phyloP scores from a whole-genome alignment of 1,140 invertebrate species.

The Drosophila biarmipes region DNA sequence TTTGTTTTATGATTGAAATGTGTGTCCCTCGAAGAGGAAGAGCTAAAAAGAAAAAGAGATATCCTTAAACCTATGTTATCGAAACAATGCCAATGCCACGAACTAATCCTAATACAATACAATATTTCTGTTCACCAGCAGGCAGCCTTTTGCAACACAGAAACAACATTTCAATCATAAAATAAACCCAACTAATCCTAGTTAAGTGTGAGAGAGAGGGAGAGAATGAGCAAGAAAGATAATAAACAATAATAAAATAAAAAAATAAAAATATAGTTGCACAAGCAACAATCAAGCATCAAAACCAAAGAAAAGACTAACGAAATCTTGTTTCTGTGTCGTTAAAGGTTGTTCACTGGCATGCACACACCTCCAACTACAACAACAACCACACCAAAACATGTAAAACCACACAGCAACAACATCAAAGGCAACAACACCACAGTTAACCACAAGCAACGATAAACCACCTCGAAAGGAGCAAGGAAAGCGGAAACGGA shows the following conservation, averaged over 20 bases:
- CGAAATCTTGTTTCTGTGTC: slow-evolving; percentile 85
- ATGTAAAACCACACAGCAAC: slow-evolving; percentile 62
- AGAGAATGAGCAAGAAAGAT: slow-evolving; percentile 21
- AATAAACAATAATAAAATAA: slow-evolving; percentile 13
- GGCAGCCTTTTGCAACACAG: slow-evolving; percentile 84
- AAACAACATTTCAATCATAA: slow-evolving; percentile 85
- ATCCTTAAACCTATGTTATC: slow-evolving; percentile 31
- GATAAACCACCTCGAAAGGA: slow-evolving; percentile 31
- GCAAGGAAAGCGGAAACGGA: slow-evolving; percentile 45
- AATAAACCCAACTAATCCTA: slow-evolving; percentile 55
- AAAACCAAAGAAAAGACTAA: slow-evolving; percentile 69
- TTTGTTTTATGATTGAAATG: slow-evolving; percentile 85
- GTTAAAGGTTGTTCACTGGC: slow-evolving; percentile 85
- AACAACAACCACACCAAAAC: slow-evolving; percentile 69
- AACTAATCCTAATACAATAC: slow-evolving; percentile 73
- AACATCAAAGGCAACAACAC: slow-evolving; percentile 28
- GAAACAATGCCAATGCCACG: slow-evolving; percentile 35
- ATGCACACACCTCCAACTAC: slow-evolving; percentile 64
- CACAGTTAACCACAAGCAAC: slow-evolving; percentile 45
- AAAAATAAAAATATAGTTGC: slow-evolving; percentile 13
- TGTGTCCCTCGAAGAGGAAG: slow-evolving; percentile 70
- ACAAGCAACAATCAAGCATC: slow-evolving; percentile 8
- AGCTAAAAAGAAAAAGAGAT: slow-evolving; percentile 9
- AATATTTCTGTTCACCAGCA: slow-evolving; percentile 77
- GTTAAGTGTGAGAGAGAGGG: slow-evolving; percentile 29